Evolutionary conservation across 2,888 invertebrate genomes (phyloP).

Genomic region (Tuta absoluta): DNA sequence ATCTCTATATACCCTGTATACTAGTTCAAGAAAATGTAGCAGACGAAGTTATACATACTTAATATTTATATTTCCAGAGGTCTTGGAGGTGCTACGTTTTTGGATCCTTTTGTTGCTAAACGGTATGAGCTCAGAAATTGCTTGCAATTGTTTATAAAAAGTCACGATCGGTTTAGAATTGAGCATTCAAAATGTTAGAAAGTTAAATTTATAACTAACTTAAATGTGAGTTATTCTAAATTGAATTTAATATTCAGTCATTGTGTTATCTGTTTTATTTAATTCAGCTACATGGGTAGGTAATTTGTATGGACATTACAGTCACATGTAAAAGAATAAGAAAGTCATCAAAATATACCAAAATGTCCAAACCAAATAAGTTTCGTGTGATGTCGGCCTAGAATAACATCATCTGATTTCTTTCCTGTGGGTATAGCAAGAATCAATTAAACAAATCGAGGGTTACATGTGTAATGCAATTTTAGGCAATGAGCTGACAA

Average conservation of each 20-base stretch:
- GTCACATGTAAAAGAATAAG: no score
- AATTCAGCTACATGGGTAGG: no score
- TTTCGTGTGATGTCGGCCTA: no score
- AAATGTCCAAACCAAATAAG: neutral
- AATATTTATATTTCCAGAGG: slow-evolving; percentile 1
- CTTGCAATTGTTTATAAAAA: neutral
- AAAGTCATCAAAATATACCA: no score
- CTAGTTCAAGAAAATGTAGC: neutral
- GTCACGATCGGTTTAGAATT: slow-evolving; percentile 1
- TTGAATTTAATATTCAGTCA: neutral
- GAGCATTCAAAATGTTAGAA: neutral
- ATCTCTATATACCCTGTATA: neutral
- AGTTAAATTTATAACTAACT: slow-evolving; percentile 2
- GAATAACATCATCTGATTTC: no score
- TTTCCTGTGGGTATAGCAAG: no score
- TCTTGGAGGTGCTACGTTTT: neutral
- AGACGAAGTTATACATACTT: neutral
- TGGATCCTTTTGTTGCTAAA: slow-evolving; percentile 8
- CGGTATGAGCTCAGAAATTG: slow-evolving; percentile 12
- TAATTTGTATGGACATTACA: no score
- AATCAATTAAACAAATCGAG: no score
- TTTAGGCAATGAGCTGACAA: no score
- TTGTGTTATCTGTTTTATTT: neutral
- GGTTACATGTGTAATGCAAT: no score
- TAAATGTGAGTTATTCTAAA: neutral